Conservation (phyloP, 2,888 invertebrate species). For the Xylocampa areola region DNA sequence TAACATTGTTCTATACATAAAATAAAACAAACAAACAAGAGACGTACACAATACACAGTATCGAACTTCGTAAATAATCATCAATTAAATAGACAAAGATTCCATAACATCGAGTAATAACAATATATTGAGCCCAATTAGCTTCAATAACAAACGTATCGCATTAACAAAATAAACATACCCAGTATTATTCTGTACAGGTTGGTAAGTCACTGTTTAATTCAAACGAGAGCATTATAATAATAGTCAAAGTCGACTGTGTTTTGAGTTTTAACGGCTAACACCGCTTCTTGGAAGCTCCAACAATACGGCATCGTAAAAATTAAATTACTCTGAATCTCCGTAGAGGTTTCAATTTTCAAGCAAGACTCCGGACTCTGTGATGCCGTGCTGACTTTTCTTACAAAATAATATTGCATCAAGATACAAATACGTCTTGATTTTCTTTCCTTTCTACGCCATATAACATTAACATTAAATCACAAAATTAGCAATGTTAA, state of each 20-base stretch:
- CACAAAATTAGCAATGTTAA: constrained; percentile 34
- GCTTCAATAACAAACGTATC: constrained; percentile 47
- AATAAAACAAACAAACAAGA: constrained; percentile 28
- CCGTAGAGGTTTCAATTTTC: constrained; percentile 82
- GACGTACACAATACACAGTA: constrained; percentile 15
- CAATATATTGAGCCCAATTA: constrained; percentile 50
- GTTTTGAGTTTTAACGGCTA: constrained; percentile 75
- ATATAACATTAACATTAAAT: constrained; percentile 39
- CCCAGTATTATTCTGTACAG: constrained; percentile 13
- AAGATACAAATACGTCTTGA: constrained; percentile 54
- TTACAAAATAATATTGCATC: constrained; percentile 78
- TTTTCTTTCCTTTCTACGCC: constrained; percentile 17
- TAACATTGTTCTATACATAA: constrained; percentile 20
- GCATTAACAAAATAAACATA: constrained; percentile 38
- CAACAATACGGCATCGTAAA: constrained; percentile 82
- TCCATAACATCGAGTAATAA: constrained; percentile 35
- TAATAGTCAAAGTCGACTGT: constrained; percentile 63
- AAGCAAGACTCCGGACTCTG: constrained; percentile 74
- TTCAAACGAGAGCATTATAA: constrained; percentile 50
- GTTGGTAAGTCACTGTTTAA: constrained; percentile 46
- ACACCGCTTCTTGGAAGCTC: constrained; percentile 74
- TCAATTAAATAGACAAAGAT: constrained; percentile 31
- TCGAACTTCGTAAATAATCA: constrained; percentile 38
- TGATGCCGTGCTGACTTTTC: constrained; percentile 69
- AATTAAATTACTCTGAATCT: constrained; percentile 85